Evolutionary conservation across 2,113 vertebrate species (phyloP), one percentile per base, ranked within the genome.

Genomic region (Typhlomys cinereus): DNA sequence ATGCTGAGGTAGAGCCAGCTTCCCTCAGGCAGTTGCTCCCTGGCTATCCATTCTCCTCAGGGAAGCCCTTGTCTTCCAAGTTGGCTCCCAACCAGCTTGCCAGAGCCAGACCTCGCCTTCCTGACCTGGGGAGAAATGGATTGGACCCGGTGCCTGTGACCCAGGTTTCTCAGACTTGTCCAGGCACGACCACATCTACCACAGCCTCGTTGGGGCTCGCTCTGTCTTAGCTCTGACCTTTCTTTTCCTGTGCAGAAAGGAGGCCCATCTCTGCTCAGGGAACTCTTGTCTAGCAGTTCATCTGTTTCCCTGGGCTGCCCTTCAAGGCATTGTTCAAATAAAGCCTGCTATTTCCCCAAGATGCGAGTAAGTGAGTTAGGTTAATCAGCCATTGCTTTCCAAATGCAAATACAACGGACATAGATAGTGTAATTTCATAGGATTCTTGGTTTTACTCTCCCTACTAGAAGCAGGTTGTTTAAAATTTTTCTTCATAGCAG

Each of bases 251-350:
- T 62, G 74, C 23, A 59, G 74, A 69, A n/a, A 2, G 5, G 13
- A 59, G 76, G 31, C 44, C 57, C 2, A 0, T 21, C 67, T 64
- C 61, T 75, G n/a, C 31, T 89, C 11, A 14, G 29, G 64, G 84
- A 86, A 61, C 52, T 41, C 78, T 66, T 91, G 75, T 59, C 46
- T 27, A 80, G 88, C 29, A 5, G 62, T 44, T 74, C 61, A 34
- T 83, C 57, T 27, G 10, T 29, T 39, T 75, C 44, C 74, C 5
- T 52, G 83, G n/a, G 31, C 50, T 81, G 48, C 81, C 71, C 79
- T 83, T 66, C 41, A n/a, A 41, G 50, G 59, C 36, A 39, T 74
- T 92, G 82, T 81, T 44, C 44, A 66, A 73, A 88, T 87, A 89
- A 94, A 91, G 70, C 80, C 81, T 18, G 39, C 64, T 75, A 1